phyloP scores from a whole-genome alignment of 1,140 invertebrate genomes.

The Papilio polytes region DNA sequence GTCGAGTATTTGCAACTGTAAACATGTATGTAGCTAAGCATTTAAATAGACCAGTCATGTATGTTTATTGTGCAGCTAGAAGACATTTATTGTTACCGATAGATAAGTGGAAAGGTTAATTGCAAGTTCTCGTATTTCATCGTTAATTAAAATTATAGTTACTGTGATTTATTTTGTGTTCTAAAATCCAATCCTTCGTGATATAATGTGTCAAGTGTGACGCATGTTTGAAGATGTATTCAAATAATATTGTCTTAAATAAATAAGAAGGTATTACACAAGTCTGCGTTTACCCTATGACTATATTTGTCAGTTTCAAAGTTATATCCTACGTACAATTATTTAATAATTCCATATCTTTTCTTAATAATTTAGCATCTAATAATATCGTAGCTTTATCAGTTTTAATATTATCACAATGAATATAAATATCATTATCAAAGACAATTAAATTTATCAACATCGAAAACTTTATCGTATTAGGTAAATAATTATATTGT shows the following conservation, averaged over 20 bases:
- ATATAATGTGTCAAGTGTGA: constrained; percentile 6
- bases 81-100: constrained; percentile 33
- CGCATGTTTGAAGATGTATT: constrained; percentile 16
- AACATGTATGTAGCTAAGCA: constrained; percentile 20
- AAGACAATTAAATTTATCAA: neutral
- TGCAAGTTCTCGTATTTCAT: neutral
- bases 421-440: neutral
- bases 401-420: neutral
- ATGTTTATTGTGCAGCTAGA: constrained; percentile 31
- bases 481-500: neutral
- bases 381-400: neutral
- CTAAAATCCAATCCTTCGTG: neutral
- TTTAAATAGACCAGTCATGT: constrained; percentile 37
- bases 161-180: neutral
- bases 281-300: neutral
- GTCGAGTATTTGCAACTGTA: constrained; percentile 37
- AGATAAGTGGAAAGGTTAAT: constrained; percentile 30
- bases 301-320: constrained; percentile 28
- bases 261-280: constrained; percentile 20
- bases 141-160: neutral
- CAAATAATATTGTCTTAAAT: constrained; percentile 23
- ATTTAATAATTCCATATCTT: neutral
- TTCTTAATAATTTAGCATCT: neutral
- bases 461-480: neutral
- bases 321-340: constrained; percentile 11